Evolutionary conservation across 2,113 vertebrate genomes (phyloP).

Genomic region (Pygoscelis antarcticus): DNA sequence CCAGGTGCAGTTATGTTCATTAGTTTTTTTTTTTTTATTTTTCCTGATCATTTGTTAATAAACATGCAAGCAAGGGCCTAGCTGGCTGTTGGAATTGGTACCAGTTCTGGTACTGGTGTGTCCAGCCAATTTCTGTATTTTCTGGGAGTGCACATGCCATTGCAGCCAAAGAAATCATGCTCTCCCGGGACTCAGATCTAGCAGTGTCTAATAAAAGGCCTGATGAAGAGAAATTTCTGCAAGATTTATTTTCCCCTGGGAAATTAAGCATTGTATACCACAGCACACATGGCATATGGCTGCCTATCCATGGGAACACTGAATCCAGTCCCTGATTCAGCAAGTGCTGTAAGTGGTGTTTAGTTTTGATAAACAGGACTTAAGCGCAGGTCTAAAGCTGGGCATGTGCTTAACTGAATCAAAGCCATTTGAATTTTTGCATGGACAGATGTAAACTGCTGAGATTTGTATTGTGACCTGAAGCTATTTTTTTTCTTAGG

Average conservation of each 20-base stretch:
- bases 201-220: slow-evolving; percentile 18
- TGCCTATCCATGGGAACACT: neutral
- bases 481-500: neutral
- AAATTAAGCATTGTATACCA: slow-evolving; percentile 40
- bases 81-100: neutral
- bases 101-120: neutral
- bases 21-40: neutral
- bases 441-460: neutral
- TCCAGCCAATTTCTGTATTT: neutral
- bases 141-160: neutral
- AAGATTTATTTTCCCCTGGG: slow-evolving; percentile 20
- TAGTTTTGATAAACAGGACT: neutral
- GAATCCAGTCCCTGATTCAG: slow-evolving; percentile 12
- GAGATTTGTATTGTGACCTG: neutral
- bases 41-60: neutral
- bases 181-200: neutral
- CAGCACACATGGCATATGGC: neutral
- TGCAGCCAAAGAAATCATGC: neutral
- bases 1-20: neutral
- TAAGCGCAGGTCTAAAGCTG: neutral
- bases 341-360: neutral
- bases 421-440: neutral
- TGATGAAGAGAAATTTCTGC: neutral
- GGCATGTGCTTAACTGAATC: neutral
- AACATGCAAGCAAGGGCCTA: neutral